Percentiles rank a stretch among this genome's conserved stretches.
phyloP scores from a whole-genome alignment of 2,113 vertebrate genomes.

The Sorex araneus region DNA sequence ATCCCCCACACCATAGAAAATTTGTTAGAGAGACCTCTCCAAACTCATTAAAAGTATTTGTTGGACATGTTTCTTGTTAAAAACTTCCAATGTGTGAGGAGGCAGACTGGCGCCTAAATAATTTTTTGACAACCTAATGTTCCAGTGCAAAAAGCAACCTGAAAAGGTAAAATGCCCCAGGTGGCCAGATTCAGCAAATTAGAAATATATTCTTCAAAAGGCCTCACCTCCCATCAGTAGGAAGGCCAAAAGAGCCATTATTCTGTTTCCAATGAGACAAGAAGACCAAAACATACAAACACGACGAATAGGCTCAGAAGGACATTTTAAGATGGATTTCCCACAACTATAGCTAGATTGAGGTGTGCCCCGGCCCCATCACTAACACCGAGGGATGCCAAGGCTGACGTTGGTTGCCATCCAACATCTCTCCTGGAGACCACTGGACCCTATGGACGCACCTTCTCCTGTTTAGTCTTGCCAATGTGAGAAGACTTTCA shows the following conservation, averaged over 20 bases:
- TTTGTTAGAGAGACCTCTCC: rapidly evolving
- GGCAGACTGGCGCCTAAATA: conserved; percentile 66
- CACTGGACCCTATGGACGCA: no score
- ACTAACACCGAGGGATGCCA: not conserved
- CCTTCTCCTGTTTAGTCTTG: not conserved
- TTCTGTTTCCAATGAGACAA: rapidly evolving
- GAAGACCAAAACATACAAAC: conserved; percentile 5
- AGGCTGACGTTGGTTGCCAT: not conserved
- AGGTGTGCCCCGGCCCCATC: rapidly evolving
- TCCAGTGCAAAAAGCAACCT: conserved; percentile 59
- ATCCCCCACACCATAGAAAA: conserved; percentile 33
- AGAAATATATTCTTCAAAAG: conserved; percentile 10
- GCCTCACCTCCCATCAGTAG: not conserved
- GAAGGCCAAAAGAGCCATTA: conserved; percentile 2
- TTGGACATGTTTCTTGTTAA: conserved; percentile 23
- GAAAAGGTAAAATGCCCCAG: conserved; percentile 52
- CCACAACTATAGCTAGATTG: not conserved
- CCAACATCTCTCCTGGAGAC: no score
- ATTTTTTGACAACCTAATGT: conserved; percentile 61
- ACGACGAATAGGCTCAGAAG: not conserved
- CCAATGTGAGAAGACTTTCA: not conserved
- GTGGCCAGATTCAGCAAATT: conserved; percentile 36
- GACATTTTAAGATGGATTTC: conserved; percentile 22
- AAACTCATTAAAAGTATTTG: conserved; percentile 53
- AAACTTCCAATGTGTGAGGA: not conserved